Percentiles rank a stretch among this genome's conserved stretches.
These are phyloP conservation scores for Axinella damicornis DNA, from an alignment of 37 sponge, comb jelly and placozoan species.

Conservation along the genomic window DNA sequence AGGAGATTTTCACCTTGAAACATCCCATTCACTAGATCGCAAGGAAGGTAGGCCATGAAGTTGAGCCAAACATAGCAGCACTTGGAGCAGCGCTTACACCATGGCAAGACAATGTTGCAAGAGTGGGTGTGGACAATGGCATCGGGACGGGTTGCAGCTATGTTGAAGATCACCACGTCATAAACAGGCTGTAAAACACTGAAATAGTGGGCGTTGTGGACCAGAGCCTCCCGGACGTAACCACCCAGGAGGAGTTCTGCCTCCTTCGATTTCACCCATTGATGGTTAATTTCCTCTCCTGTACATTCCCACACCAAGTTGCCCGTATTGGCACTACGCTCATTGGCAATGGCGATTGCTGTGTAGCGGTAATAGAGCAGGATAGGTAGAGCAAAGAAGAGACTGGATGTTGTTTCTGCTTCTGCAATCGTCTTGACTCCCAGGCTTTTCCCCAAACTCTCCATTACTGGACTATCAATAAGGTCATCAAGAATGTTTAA, in stretches of 20 bases:
- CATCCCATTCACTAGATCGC: background rate
- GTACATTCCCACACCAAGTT: conserved; percentile 25
- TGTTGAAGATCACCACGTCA: conserved; percentile 19
- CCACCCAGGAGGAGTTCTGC: background rate
- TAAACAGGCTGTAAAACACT: conserved; percentile 29
- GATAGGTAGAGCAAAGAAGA: background rate
- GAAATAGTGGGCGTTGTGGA: background rate
- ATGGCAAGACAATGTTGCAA: conserved; percentile 13
- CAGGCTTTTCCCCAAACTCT: background rate
- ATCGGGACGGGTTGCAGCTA: background rate
- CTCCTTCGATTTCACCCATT: conserved; percentile 23
- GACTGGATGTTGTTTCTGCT: background rate
- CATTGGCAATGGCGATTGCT: background rate
- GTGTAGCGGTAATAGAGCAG: conserved; percentile 12
- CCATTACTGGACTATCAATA: background rate
- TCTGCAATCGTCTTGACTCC: background rate
- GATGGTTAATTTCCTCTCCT: conserved; percentile 37
- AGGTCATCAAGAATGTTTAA: conserved; percentile 1
- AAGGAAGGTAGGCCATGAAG: conserved; percentile 31
- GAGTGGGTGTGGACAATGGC: conserved; percentile 11
- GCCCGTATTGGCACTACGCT: conserved; percentile 32
- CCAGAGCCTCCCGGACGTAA: conserved; percentile 1
- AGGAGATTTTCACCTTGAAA: conserved; percentile 31
- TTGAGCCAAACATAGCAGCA: conserved; percentile 48
- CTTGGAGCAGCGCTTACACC: conserved; percentile 43